A percentile compares a stretch with the other conserved stretches of the same genome.
Evolutionary conservation across 2,113 vertebrate species (phyloP).

Genomic region (Microcebus jonahi): DNA sequence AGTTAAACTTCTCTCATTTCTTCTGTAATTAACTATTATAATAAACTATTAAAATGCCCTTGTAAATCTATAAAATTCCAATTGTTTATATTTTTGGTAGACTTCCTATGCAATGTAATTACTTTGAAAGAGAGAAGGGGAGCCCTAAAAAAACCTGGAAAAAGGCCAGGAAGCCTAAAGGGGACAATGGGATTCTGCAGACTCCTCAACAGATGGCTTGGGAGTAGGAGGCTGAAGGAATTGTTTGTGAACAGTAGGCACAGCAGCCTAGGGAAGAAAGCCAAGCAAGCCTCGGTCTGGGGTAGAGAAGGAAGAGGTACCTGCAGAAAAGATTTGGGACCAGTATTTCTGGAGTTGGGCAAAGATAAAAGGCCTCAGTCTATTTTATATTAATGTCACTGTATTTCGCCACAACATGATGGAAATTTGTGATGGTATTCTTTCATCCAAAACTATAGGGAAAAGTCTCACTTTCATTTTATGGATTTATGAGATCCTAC

Average conservation of each 20-base stretch:
- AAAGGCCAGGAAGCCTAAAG: not conserved
- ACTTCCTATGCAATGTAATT: constrained; percentile 24
- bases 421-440: not conserved
- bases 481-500: not conserved
- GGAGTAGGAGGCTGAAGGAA: not conserved
- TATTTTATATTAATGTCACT: constrained; percentile 9
- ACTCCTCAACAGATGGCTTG: not conserved
- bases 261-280: not conserved
- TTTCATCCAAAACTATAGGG: not conserved
- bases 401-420: not conserved
- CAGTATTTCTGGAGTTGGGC: not conserved
- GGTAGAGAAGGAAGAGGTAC: not conserved
- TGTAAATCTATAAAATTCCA: constrained; percentile 9
- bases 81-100: constrained; percentile 36
- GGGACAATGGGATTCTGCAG: constrained; percentile 6
- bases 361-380: not conserved
- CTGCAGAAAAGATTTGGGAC: not conserved
- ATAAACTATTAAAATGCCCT: constrained; percentile 14
- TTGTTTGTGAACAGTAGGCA: not conserved
- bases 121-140: not conserved
- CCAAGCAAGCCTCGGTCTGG: not conserved
- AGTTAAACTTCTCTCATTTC: constrained; percentile 21
- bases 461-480: not conserved
- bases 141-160: not conserved
- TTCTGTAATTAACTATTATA: constrained; percentile 19